Evolutionary conservation across 2,888 invertebrate genomes (phyloP).

Genomic region (Apotomis capreana): DNA sequence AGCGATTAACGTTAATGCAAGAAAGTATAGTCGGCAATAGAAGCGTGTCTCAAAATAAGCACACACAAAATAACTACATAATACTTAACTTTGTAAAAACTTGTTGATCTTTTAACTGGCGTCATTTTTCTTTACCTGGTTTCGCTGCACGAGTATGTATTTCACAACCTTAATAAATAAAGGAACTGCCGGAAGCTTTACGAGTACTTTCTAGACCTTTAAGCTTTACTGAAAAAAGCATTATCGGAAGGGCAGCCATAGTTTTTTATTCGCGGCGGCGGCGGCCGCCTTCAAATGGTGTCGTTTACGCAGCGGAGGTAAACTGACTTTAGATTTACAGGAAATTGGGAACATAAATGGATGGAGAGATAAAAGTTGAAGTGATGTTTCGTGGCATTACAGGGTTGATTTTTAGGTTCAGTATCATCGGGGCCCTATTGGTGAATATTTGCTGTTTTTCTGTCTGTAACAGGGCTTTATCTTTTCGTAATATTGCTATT

Average conservation of each 20-base stretch:
- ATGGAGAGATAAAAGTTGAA: neutral
- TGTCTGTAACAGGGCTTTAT: too few relatives aligned
- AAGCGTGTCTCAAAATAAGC: too few relatives aligned
- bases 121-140: neutral
- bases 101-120: too few relatives aligned
- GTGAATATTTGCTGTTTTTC: too few relatives aligned
- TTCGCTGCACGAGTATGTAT: neutral
- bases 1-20: too few relatives aligned
- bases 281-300: conserved; percentile 15
- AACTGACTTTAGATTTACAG: neutral
- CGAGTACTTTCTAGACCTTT: conserved; percentile 19
- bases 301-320: conserved; percentile 10
- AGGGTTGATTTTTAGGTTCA: too few relatives aligned
- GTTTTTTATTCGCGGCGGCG: conserved; percentile 26
- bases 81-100: too few relatives aligned
- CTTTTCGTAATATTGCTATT: too few relatives aligned
- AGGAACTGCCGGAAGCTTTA: conserved; percentile 11
- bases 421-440: too few relatives aligned
- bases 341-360: neutral
- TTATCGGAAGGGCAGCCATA: conserved; percentile 9
- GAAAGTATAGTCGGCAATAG: too few relatives aligned
- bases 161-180: conserved; percentile 20
- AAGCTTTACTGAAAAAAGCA: conserved; percentile 23
- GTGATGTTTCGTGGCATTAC: neutral
- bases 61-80: too few relatives aligned